These are phyloP conservation scores for Gymnobelideus leadbeateri DNA, from an alignment of 2,113 vertebrate genomes.

Conservation along the genomic window DNA sequence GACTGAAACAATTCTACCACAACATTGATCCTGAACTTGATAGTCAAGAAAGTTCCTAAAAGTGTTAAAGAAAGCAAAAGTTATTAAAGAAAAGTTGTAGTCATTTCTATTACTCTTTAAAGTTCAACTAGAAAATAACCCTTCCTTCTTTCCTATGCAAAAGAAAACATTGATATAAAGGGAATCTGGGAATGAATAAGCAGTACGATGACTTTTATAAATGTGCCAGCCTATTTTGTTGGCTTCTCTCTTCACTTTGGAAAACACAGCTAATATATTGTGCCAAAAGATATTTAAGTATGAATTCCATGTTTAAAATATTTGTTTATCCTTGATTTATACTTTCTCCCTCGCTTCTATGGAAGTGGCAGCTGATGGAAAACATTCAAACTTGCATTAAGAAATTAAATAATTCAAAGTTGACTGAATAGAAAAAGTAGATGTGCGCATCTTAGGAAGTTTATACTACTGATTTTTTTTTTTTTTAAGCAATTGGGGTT, in stretches of 20 bases:
- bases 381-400: slow-evolving; percentile 33
- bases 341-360: slow-evolving; percentile 1
- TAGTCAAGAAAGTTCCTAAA: too few species aligned
- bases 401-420: slow-evolving; percentile 53
- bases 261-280: slow-evolving; percentile 56
- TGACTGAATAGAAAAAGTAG: not conserved
- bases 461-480: not conserved
- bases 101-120: slow-evolving; percentile 57
- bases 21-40: too few species aligned
- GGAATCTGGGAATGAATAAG: slow-evolving; percentile 45
- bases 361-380: not conserved
- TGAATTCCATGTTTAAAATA: slow-evolving; percentile 43
- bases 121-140: slow-evolving; percentile 17
- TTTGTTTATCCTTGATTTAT: slow-evolving; percentile 54
- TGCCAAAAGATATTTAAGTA: slow-evolving; percentile 16
- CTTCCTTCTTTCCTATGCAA: slow-evolving; percentile 46
- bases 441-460: too few species aligned
- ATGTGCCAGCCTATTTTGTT: slow-evolving; percentile 45
- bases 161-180: slow-evolving; percentile 33
- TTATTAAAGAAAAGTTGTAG: not conserved
- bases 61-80: not conserved
- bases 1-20: too few species aligned
- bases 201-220: slow-evolving; percentile 31
- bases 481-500: too few species aligned
- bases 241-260: slow-evolving; percentile 51